Conservation (phyloP, 2,888 invertebrate species). For the Epistrophe grossulariae region DNA sequence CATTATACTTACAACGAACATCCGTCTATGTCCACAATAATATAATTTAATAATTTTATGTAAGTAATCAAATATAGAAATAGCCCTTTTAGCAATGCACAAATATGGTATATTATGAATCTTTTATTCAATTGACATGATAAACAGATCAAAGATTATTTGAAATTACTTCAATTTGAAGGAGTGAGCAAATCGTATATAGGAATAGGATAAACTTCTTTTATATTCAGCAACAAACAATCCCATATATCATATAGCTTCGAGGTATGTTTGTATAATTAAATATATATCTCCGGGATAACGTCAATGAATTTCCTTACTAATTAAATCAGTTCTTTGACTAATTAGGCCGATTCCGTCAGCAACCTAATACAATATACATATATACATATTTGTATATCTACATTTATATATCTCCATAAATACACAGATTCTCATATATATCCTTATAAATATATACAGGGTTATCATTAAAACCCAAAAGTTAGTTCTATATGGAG, state of each 20-base stretch:
- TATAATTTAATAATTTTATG: not conserved
- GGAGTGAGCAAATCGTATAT: not conserved
- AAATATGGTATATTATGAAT: not conserved
- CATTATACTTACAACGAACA: not conserved
- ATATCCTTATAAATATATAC: not conserved
- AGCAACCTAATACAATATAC: conserved; percentile 47
- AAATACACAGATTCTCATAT: not conserved
- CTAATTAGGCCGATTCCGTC: conserved; percentile 67
- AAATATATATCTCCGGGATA: not conserved
- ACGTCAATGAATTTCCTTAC: conserved; percentile 64
- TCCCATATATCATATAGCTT: not conserved
- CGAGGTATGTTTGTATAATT: not conserved
- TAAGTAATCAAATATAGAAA: not conserved
- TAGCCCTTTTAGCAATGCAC: not conserved
- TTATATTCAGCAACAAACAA: not conserved
- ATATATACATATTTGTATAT: not conserved
- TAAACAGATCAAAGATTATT: conserved; percentile 11
- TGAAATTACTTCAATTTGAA: not conserved
- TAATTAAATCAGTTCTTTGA: conserved; percentile 72
- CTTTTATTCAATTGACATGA: conserved; percentile 1
- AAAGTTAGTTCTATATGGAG: conserved; percentile 66
- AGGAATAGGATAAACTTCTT: not conserved
- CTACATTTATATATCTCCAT: not conserved
- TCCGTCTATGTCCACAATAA: not conserved
- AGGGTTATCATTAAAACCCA: conserved; percentile 47